Evolutionary conservation across 2,797 vertebrate genomes (phyloP), one percentile per base, ranked within the genome.

Genomic region (Podargus strigoides): DNA sequence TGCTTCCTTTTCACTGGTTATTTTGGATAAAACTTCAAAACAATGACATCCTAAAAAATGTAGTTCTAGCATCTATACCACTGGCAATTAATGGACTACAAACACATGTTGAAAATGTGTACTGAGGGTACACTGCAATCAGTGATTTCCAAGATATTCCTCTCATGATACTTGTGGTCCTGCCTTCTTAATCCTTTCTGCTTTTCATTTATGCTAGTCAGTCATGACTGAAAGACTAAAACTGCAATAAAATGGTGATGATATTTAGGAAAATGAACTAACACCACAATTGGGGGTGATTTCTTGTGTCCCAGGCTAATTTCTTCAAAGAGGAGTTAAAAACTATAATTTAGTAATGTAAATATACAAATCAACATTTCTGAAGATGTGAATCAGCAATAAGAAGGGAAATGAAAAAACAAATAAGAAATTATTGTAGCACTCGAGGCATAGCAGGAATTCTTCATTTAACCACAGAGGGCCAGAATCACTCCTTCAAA

Each of bases 11-110:
- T 77, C 79, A 36, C 21, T 92, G 81, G 93, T 93, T 90, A 93
- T 93, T 95, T 95, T 95, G 86, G 93, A 95, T 77, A 60, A 52
- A 93, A 91, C 87, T 92, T 96, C 92, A 93, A 95, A 96, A 92
- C 82, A 85, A 82, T 62, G 55, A 94, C 86, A 84, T 84, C 76
- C 47, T 52, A 80, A 76, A 75, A 94, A 87, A 81, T 66, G 39
- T 53, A 85, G 49, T 66, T 80, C 87, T 89, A 95, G 63, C 76
- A 85, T 87, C 76, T 90, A 72, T 70, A 93, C 94, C 90, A 73
- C 93, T 93, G 72, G 89, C 82, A 93, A 94, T 94, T 94, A 93
- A 90, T 36, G 68, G 73, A 87, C 79, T 89, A 80, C 64, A 95
- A 96, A 97, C 91, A 93, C 66, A 94, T 94, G 90, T 80, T 91